Conservation (phyloP, 1,140 invertebrate genomes). For the Neuroterus valhalla region DNA sequence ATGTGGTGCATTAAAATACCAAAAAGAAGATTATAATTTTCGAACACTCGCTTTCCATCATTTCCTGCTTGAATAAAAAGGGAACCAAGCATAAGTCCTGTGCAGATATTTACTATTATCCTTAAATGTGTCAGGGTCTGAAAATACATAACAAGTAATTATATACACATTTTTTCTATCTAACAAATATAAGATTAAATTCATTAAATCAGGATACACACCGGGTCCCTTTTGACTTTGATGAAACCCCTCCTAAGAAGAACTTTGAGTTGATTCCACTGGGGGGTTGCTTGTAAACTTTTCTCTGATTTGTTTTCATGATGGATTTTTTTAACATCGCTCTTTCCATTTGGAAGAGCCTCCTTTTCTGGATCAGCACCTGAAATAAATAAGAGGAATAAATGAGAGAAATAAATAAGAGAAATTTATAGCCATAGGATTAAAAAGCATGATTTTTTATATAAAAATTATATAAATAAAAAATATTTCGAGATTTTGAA, state of each 20-base stretch:
- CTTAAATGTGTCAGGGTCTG: conserved; percentile 94
- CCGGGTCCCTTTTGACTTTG: conserved; percentile 83
- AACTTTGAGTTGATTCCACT: conserved; percentile 82
- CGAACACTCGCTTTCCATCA: conserved; percentile 83
- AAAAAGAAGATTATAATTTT: conserved; percentile 89
- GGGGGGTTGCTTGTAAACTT: conserved; percentile 81
- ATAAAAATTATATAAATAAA: conserved; percentile 15
- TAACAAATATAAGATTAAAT: conserved; percentile 15
- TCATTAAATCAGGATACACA: conserved; percentile 64
- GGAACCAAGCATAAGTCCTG: conserved; percentile 84
- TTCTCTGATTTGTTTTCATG: conserved; percentile 33
- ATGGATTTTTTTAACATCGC: conserved; percentile 46
- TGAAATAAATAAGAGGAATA: conserved; percentile 1
- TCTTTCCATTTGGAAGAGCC: conserved; percentile 8
- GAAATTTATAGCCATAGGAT: background rate
- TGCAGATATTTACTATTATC: conserved; percentile 82
- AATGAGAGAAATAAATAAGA: background rate
- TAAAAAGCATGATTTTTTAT: conserved; percentile 28
- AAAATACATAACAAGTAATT: conserved; percentile 56
- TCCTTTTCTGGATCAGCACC: conserved; percentile 10
- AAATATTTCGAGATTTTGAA: background rate
- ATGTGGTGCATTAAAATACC: conserved; percentile 89
- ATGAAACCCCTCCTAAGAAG: conserved; percentile 82
- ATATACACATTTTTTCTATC: background rate
- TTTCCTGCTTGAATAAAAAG: conserved; percentile 83